phyloP scores from a whole-genome alignment of 2,888 invertebrate genomes.

The Tinea trinotella region DNA sequence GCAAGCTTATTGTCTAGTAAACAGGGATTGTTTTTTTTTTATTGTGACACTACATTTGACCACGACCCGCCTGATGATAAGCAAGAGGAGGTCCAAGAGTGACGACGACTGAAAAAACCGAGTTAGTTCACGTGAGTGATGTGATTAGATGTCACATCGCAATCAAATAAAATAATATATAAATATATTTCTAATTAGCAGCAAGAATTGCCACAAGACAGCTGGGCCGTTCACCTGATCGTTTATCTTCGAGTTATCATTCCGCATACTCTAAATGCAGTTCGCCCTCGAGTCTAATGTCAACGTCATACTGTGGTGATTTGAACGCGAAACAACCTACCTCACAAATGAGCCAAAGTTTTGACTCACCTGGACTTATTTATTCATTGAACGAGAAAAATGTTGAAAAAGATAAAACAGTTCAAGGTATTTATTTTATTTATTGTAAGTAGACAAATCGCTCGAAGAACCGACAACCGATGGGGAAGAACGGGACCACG shows the following conservation, averaged over 20 bases:
- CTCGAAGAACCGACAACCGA: too few species aligned
- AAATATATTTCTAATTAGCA: constrained; percentile 23
- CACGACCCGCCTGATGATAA: too few species aligned
- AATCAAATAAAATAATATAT: not conserved
- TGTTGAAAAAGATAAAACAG: not conserved
- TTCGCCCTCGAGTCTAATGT: constrained; percentile 42
- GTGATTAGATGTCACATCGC: too few species aligned
- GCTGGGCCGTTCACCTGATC: constrained; percentile 77
- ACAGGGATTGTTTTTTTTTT: too few species aligned
- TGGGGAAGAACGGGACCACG: too few species aligned
- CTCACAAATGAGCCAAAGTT: constrained; percentile 44
- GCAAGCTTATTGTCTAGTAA: too few species aligned
- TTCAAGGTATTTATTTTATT: not conserved
- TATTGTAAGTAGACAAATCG: not conserved
- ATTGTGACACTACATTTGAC: too few species aligned
- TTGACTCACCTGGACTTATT: constrained; percentile 45
- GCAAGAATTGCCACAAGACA: constrained; percentile 52
- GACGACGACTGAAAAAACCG: too few species aligned
- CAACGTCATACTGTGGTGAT: constrained; percentile 45
- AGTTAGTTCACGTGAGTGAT: too few species aligned
- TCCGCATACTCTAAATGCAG: constrained; percentile 39
- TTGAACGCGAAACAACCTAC: constrained; percentile 2
- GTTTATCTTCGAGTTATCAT: constrained; percentile 82
- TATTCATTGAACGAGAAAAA: constrained; percentile 27
- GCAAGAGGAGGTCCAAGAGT: too few species aligned